Base-by-base conservation (phyloP, 1,140 invertebrate genomes). In the Brachionus paranguensis region DNA sequence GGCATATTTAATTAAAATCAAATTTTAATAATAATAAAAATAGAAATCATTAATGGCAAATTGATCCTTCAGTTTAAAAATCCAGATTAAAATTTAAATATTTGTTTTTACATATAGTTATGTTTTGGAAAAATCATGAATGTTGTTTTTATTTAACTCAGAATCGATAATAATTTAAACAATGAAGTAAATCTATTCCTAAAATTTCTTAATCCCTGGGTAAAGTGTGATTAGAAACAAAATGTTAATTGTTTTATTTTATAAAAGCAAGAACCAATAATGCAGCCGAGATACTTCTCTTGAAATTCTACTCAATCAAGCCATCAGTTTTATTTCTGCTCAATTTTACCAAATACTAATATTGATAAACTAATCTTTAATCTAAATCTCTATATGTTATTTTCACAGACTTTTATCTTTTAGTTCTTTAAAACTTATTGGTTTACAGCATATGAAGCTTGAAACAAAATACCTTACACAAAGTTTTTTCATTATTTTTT, bases 331-430 rank as follows among this genome's bases (percentile, higher is more conserved):
- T 20, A 60, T 60, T 60, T 60, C 53, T 20, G 53, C 17, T 60
- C 17, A 60, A 60, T 60, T 60, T 60, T 60, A 20, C 53, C 53
- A 60, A 60, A 60, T 24, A 60, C 53, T 60, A 60, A 60, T 60
- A 72, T 43, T 72, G 68, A 72, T 72, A 72, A 72, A 72, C 68
- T 72, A 41, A 72, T 72, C 41, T 72, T 41, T 72, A 72, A 72
- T 72, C 68, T 72, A 43, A 72, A 72, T 72, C 68, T 72, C 53
- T 72, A 11, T 68, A 41, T 68, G 65, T 20, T 72, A 43, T 72
- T 72, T 72, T 72, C 68, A 72, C 68, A 72, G 68, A 72, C 68
- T 72, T 43, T 45, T 72, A 72, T 72, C 68, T 72, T 43, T 60
- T 41, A 43, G 33, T 72, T 72, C 68, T 72, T 72, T 72, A n/a